Evolutionary conservation across 53 echinoderm and acorn worm genomes (phyloP), one percentile per base, ranked within the genome.

Genomic region (Patiria pectinifera): DNA sequence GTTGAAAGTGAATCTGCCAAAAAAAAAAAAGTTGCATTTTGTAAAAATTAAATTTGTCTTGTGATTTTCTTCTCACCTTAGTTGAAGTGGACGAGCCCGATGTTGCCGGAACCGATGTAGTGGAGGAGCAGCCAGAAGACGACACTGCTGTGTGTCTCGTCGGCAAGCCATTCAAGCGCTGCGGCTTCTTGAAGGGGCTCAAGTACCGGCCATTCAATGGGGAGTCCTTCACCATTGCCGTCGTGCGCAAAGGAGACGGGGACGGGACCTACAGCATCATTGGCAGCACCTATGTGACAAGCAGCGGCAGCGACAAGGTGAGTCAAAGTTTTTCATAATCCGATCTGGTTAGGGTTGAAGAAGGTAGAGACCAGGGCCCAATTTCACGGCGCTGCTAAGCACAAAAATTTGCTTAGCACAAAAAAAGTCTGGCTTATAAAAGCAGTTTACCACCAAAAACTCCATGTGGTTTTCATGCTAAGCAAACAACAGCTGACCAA

Each of bases 221-320:
- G 43, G 72, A 87, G 18, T 87, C 87, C 78, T 87, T 87, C 21
- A 26, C 44, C 14, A 7, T 87, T 6, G 87, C 76, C 11, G 87
- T 87, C 0, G 26, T 76, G 78, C 87, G 87, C 47, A 24, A 22
- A 19, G 61, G 59, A 2, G 35, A 24, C 0, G 0, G 1, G 0
- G 7, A 14, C 11, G 2, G 22, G 3, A 58, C 59, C 23, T 87
- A 26, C 78, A n/a, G 25, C 12, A 25, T 87, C 11, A 6, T 87
- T 6, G 87, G 87, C 14, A 58, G 26, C 25, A 6, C 62, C 25
- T 87, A 87, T 76, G 76, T 87, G 21, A 87, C 87, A 15, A 74
- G 13, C 48, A 58, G 74, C 11, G 86, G 72, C 11, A 35, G 48
- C 1, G 59, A 53, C 49, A 45, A 48, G 23, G 86, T 86, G 53